These are phyloP conservation scores for Saxidomus purpurata DNA, from an alignment of 1,140 invertebrate genomes.

Conservation along the genomic window DNA sequence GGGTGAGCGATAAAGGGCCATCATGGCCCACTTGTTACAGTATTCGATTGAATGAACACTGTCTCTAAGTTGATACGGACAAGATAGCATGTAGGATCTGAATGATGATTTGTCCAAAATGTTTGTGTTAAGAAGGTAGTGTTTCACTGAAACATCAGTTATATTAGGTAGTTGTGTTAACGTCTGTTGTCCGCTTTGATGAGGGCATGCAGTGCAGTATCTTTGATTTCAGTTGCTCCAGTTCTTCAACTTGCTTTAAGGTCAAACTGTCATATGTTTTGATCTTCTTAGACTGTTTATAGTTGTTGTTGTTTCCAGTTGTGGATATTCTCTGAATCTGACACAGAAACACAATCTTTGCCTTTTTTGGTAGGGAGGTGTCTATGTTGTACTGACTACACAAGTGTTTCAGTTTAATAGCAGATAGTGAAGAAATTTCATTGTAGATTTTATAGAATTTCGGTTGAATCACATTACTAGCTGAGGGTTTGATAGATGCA, in stretches of 20 bases:
- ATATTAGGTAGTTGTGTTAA: background rate
- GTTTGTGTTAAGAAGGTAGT: conserved; percentile 13
- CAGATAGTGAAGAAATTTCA: too few relatives aligned
- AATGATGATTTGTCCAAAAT: background rate
- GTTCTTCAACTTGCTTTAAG: background rate
- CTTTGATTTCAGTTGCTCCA: background rate
- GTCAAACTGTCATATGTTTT: background rate
- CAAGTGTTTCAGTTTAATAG: too few relatives aligned
- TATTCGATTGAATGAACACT: conserved; percentile 17
- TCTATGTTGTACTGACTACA: too few relatives aligned
- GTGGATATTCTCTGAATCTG: background rate
- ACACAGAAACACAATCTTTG: conserved; percentile 14
- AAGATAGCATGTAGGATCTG: conserved; percentile 31
- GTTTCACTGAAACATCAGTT: conserved; percentile 5
- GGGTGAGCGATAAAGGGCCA: too few relatives aligned
- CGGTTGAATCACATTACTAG: too few relatives aligned
- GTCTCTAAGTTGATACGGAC: conserved; percentile 1
- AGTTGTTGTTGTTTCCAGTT: background rate
- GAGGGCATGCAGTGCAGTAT: background rate
- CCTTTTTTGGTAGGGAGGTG: too few relatives aligned
- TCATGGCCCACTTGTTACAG: too few relatives aligned
- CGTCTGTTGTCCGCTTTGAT: background rate
- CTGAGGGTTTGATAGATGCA: too few relatives aligned
- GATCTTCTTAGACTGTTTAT: background rate
- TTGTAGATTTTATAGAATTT: too few relatives aligned